Conservation (phyloP, 2,888 invertebrate genomes). For the Ectemnius lituratus region DNA sequence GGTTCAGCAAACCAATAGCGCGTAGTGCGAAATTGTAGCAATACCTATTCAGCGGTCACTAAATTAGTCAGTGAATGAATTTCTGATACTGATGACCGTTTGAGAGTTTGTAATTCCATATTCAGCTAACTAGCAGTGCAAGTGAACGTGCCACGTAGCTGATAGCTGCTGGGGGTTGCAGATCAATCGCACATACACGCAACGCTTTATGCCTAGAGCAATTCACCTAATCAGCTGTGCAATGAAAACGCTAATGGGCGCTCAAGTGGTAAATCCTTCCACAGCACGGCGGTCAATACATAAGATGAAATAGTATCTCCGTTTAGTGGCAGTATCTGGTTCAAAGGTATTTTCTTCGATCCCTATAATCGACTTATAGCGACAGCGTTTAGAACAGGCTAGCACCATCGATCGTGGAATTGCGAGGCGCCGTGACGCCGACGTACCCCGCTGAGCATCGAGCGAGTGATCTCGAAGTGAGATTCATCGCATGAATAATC, state of each 20-base stretch:
- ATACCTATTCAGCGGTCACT: too few relatives aligned
- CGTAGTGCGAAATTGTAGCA: background rate
- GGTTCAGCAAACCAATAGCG: background rate
- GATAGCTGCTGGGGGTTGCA: conserved; percentile 35
- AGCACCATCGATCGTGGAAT: too few relatives aligned
- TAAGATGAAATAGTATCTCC: too few relatives aligned
- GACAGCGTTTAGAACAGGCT: too few relatives aligned
- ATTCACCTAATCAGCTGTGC: conserved; percentile 44
- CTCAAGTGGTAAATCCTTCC: too few relatives aligned
- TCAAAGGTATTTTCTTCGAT: conserved; percentile 59
- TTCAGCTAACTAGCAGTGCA: background rate
- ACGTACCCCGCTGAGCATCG: conserved; percentile 44
- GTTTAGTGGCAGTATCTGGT: conserved; percentile 45
- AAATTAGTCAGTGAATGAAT: too few relatives aligned
- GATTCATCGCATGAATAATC: conserved; percentile 47
- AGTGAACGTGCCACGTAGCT: conserved; percentile 11
- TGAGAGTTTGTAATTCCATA: conserved; percentile 8
- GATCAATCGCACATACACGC: conserved; percentile 43
- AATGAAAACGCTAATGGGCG: conserved; percentile 34
- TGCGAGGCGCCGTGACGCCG: background rate
- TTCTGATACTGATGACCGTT: too few relatives aligned
- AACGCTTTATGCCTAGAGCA: background rate
- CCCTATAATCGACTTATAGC: conserved; percentile 6
- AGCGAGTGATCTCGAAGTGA: conserved; percentile 39
- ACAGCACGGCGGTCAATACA: too few relatives aligned